phyloP scores from a whole-genome alignment of 2,888 invertebrate genomes.

The Rhogogaster chlorosoma region DNA sequence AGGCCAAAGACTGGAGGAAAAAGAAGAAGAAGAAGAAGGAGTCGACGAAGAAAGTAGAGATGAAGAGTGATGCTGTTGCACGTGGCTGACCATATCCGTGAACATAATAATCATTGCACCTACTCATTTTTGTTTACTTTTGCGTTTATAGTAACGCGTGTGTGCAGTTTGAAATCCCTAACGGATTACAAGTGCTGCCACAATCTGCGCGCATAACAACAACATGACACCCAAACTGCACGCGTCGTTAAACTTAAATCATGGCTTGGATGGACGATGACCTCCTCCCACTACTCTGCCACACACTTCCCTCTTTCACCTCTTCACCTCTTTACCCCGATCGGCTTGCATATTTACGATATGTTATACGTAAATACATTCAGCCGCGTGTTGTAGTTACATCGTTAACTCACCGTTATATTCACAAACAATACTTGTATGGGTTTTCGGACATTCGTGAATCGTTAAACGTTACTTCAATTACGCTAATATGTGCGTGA shows the following conservation, averaged over 20 bases:
- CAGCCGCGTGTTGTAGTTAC: background rate
- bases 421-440: background rate
- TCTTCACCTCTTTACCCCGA: conserved; percentile 10
- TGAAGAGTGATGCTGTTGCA: background rate
- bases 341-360: conserved; percentile 12
- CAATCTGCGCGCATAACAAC: conserved; percentile 23
- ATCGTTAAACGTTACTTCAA: background rate
- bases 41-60: background rate
- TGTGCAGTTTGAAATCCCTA: background rate
- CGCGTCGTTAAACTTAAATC: conserved; percentile 71
- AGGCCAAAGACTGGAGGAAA: too few relatives aligned
- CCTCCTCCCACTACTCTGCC: conserved; percentile 67
- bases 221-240: conserved; percentile 49
- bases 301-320: conserved; percentile 4
- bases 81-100: background rate
- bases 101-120: background rate
- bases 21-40: background rate
- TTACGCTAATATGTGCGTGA: background rate
- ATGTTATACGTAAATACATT: background rate
- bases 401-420: conserved; percentile 21
- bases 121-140: background rate
- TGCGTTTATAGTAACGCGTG: background rate
- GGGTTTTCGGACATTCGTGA: background rate
- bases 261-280: conserved; percentile 70
- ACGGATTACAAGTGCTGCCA: conserved; percentile 4